Evolutionary conservation across 2,888 invertebrate species (phyloP).

Genomic region (Cataglyphis altisquamis): DNA sequence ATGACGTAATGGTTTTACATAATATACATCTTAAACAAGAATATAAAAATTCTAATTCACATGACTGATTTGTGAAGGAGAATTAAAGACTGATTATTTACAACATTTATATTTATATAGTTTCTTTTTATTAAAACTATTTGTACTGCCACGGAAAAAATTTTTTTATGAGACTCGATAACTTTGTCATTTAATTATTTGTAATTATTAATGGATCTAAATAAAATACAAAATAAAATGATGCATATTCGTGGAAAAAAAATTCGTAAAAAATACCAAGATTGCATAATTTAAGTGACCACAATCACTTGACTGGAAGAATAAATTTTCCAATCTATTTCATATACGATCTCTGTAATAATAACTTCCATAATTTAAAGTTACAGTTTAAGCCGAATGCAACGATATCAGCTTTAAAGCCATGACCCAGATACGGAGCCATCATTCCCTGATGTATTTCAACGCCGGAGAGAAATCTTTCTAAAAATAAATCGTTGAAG

Average conservation of each 20-base stretch:
- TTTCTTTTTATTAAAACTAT: constrained; percentile 15
- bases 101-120: constrained; percentile 9
- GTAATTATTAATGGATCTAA: neutral
- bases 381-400: neutral
- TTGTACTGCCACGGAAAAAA: constrained; percentile 39
- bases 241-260: neutral
- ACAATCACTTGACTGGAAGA: neutral
- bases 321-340: constrained; percentile 29
- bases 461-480: constrained; percentile 31
- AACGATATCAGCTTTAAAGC: constrained; percentile 54
- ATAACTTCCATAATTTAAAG: constrained; percentile 42
- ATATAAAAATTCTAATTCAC: constrained; percentile 48
- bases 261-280: neutral
- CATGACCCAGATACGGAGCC: constrained; percentile 48
- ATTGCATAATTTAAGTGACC: neutral
- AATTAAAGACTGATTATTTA: constrained; percentile 72
- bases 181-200: constrained; percentile 13
- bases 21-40: neutral
- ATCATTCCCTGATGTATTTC: constrained; percentile 31
- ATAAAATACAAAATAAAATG: neutral
- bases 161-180: constrained; percentile 2
- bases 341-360: constrained; percentile 28
- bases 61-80: constrained; percentile 56
- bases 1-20: constrained; percentile 2
- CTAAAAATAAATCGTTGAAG: constrained; percentile 36